Percentiles rank a stretch among this genome's conserved stretches.
Conservation (phyloP, 2,797 vertebrate genomes). For the Poecilia gillii region DNA sequence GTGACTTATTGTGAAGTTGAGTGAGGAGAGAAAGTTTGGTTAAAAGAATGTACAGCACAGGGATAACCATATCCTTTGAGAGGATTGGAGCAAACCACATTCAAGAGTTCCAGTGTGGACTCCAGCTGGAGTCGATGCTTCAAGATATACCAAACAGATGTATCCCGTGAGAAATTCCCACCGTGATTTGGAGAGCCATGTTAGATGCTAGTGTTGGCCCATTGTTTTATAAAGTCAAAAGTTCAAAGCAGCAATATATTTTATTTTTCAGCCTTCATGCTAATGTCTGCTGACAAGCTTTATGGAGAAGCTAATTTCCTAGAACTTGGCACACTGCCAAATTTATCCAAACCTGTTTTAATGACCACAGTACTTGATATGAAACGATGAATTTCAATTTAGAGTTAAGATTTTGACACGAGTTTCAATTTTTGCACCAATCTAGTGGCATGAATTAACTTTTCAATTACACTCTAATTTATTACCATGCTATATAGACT, state of each 20-base stretch:
- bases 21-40: background rate
- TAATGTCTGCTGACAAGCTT: background rate
- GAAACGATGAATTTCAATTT: background rate
- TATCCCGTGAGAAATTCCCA: background rate
- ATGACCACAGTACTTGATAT: background rate
- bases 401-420: background rate
- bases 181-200: background rate
- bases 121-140: too few species aligned
- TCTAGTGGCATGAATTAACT: background rate
- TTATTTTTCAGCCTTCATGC: background rate
- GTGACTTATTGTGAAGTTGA: background rate
- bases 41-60: background rate
- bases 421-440: background rate
- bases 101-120: too few species aligned
- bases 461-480: background rate
- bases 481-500: background rate
- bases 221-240: background rate
- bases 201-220: background rate
- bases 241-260: background rate
- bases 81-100: background rate
- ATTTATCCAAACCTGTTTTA: background rate
- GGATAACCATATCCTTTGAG: background rate
- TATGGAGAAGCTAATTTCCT: background rate
- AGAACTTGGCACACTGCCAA: background rate
- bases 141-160: too few species aligned